Evolutionary conservation across 2,888 invertebrate genomes (phyloP).

Genomic region (Oscheius myriophilus): DNA sequence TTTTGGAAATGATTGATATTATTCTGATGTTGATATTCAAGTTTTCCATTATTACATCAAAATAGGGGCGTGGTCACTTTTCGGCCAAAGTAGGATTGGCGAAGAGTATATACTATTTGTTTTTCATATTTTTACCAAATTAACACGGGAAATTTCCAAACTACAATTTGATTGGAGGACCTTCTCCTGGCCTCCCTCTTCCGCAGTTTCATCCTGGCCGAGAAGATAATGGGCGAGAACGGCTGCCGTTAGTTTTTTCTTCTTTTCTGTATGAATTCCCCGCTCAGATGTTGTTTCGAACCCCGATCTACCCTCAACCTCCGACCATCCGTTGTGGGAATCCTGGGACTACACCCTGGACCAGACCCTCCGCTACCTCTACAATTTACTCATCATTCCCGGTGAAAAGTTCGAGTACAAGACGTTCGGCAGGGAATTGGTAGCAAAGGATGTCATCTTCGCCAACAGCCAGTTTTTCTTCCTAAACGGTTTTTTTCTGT

Average conservation of each 20-base stretch:
- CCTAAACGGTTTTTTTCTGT: background rate
- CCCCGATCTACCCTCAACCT: constrained; percentile 90
- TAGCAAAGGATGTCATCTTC: constrained; percentile 16
- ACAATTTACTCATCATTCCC: constrained; percentile 27
- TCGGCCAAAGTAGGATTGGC: no score
- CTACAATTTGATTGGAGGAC: constrained; percentile 81
- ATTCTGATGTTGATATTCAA: no score
- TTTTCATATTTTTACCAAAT: no score
- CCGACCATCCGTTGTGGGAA: constrained; percentile 78
- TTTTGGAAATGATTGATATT: no score
- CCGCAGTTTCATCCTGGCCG: constrained; percentile 94
- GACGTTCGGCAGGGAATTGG: constrained; percentile 3
- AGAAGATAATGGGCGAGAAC: constrained; percentile 89
- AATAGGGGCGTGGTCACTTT: no score
- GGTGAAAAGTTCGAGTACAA: constrained; percentile 8
- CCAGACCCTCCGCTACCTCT: constrained; percentile 82
- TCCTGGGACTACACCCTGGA: constrained; percentile 98
- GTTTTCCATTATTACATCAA: no score
- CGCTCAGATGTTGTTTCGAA: constrained; percentile 77
- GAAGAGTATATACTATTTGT: no score
- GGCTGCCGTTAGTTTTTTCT: constrained; percentile 78
- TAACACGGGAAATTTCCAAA: no score
- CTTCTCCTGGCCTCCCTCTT: constrained; percentile 96
- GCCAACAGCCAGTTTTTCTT: constrained; percentile 4
- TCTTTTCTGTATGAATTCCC: background rate